Base-by-base conservation (phyloP, 2,888 invertebrate species). In the Watsonalla cultraria region DNA sequence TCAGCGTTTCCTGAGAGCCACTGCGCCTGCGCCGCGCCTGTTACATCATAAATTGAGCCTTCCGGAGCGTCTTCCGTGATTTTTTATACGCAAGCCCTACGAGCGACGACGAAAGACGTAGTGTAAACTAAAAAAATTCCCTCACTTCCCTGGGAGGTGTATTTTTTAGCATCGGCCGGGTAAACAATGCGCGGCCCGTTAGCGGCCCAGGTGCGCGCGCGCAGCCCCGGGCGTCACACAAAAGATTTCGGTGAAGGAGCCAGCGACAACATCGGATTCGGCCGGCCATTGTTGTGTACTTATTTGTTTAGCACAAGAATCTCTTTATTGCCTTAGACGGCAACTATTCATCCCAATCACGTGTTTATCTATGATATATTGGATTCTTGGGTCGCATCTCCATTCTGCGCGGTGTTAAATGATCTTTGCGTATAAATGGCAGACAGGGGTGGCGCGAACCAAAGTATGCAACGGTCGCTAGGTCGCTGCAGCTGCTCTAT, bases 1-100 rank as follows among this genome's bases (percentile, higher is more conserved):
- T 75, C 87, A 75, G 66, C 65, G 76, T 82, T 82, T 89, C 90
- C 90, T 86, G 86, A 79, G 71, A 72, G 72, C 65, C 69, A 65
- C 73, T 66, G 72, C 76, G 80, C 77, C 76, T 80, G 84, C 69
- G 65, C 73, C 66, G 72, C 76, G 80, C 77, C 76, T 80, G 84
- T 82, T 82, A 79, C 78, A 82, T 86, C 88, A 89, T 88, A 90
- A 88, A 88, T 85, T 75, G 82, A 85, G 74, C 83, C 87, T 90
- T 88, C 86, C 90, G 89, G 84, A 74, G 76, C 76, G 74, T 78
- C 84, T 87, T 86, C 87, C 86, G 80, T 80, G 80, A 80, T 83
- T 90, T 89, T 90, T 90, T 86, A 83, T 68, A 65, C 68, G 68
- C 78, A 78, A 84, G 83, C 83, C 80, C 73, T 78, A 78, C 72